A percentile compares a stretch with the other conserved stretches of the same genome.
Conservation (phyloP, 2,797 vertebrate species). For the Pangasius krempfi region DNA sequence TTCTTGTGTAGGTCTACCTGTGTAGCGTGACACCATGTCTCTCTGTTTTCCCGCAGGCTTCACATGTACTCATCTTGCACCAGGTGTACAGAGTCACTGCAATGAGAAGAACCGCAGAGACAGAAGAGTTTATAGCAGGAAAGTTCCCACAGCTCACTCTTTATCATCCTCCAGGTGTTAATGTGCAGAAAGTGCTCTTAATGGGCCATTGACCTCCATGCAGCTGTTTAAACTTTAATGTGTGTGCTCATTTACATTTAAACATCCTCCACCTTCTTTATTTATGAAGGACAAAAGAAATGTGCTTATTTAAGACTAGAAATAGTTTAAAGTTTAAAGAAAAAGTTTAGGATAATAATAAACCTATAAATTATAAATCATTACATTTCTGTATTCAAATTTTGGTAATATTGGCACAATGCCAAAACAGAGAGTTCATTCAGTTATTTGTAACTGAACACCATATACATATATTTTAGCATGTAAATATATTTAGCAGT, state of each 20-base stretch:
- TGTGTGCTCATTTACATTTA: constrained; percentile 15
- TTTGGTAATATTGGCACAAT: background rate
- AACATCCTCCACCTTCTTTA: background rate
- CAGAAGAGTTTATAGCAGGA: constrained; percentile 12
- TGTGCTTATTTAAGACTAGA: background rate
- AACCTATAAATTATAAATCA: background rate
- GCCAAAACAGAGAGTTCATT: background rate
- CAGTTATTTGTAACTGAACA: background rate
- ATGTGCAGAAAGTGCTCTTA: background rate
- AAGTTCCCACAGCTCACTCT: background rate
- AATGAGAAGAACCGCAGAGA: background rate
- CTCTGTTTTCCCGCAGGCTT: constrained; percentile 28
- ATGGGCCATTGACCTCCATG: constrained; percentile 2
- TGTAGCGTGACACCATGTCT: constrained; percentile 3
- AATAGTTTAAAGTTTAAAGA: background rate
- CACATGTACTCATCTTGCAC: constrained; percentile 22
- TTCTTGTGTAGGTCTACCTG: constrained; percentile 18
- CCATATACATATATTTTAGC: background rate
- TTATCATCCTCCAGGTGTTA: background rate
- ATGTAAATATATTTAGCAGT: background rate
- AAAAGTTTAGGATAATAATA: background rate
- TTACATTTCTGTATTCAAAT: no score
- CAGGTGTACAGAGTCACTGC: background rate
- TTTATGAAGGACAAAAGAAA: background rate
- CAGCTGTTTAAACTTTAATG: background rate